Conservation (phyloP, 2,888 invertebrate species). For the Trypoxylon attenuatum region DNA sequence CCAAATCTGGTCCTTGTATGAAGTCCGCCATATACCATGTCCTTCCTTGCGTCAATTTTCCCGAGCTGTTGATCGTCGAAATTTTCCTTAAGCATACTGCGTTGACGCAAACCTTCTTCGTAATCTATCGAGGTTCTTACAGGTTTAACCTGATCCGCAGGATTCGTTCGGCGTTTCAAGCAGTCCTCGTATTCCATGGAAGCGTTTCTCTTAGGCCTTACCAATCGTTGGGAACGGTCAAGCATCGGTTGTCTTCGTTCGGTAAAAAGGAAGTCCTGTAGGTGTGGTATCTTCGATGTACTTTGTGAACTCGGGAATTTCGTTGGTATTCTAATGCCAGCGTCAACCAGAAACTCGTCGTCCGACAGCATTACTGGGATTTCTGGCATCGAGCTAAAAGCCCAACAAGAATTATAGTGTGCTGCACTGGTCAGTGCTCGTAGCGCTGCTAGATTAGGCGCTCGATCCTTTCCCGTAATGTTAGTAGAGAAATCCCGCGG, state of each 20-base stretch:
- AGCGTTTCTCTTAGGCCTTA: slow-evolving; percentile 53
- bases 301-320: slow-evolving; percentile 65
- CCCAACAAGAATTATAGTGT: slow-evolving; percentile 71
- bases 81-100: slow-evolving; percentile 45
- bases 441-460: slow-evolving; percentile 55
- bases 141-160: slow-evolving; percentile 46
- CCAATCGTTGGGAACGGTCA: slow-evolving; percentile 48
- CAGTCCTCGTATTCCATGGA: slow-evolving; percentile 64
- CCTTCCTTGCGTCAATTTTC: slow-evolving; percentile 46
- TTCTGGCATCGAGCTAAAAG: slow-evolving; percentile 72
- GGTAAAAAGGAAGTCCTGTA: slow-evolving; percentile 63
- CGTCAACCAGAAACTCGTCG: slow-evolving; percentile 72
- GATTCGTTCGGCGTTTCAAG: slow-evolving; percentile 53
- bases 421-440: slow-evolving; percentile 56
- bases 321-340: slow-evolving; percentile 70
- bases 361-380: slow-evolving; percentile 68
- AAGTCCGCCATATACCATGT: slow-evolving; percentile 50
- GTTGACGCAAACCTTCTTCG: slow-evolving; percentile 56
- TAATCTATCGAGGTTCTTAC: slow-evolving; percentile 60
- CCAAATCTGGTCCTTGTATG: slow-evolving; percentile 50
- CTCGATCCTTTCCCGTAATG: slow-evolving; percentile 43
- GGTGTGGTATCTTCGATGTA: slow-evolving; percentile 67
- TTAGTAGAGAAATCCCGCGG: slow-evolving; percentile 53
- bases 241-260: slow-evolving; percentile 54
- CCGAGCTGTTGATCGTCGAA: slow-evolving; percentile 43